These are phyloP conservation scores for Cricetomys ansorgei DNA, from an alignment of 2,113 vertebrate genomes.

Conservation along the genomic window DNA sequence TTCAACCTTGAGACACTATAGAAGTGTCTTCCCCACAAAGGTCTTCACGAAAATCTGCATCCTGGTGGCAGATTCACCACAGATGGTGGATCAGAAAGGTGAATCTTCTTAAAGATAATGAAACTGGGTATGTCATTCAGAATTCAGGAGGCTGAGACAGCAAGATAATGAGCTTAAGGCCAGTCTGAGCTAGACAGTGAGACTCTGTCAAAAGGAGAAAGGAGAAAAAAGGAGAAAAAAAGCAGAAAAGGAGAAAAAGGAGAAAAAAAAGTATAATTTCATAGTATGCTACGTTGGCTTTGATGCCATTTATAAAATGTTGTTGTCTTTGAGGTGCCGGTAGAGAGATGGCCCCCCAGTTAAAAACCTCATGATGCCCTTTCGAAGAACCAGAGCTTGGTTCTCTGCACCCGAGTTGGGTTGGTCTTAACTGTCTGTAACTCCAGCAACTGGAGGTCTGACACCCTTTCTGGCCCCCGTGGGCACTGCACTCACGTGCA, in stretches of 20 bases:
- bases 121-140: not conserved
- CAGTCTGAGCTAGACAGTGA: not conserved
- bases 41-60: not conserved
- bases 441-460: not conserved
- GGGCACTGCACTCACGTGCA: not conserved
- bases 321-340: not conserved
- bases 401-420: not conserved
- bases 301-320: constrained; percentile 39
- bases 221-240: too few species aligned
- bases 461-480: not conserved
- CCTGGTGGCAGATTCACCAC: not conserved
- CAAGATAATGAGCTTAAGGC: not conserved
- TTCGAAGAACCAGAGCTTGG: not conserved
- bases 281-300: constrained; percentile 6
- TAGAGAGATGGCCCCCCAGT: not conserved
- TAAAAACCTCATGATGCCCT: not conserved
- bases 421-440: not conserved
- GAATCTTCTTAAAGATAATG: not conserved
- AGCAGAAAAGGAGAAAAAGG: too few species aligned
- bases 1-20: not conserved
- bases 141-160: not conserved
- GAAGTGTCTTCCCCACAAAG: not conserved
- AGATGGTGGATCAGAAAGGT: not conserved
- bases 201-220: not conserved
- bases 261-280: not conserved